Evolutionary conservation across 2,113 vertebrate species (phyloP).

Genomic region (Phasianus colchicus): DNA sequence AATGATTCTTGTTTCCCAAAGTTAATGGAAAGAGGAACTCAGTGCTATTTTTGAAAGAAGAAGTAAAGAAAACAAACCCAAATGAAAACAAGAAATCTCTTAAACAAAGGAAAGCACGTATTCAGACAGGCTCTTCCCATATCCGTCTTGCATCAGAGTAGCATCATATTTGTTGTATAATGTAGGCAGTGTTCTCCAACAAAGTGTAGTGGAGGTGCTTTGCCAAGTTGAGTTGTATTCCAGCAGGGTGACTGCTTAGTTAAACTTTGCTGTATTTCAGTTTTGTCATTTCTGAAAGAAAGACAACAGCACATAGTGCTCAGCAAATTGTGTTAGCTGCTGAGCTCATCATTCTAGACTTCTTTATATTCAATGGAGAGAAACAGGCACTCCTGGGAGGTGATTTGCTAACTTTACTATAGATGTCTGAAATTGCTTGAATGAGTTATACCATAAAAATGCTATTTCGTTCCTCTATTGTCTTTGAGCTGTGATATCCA

Average conservation of each 20-base stretch:
- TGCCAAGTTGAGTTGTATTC: not conserved
- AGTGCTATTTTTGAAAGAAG: not conserved
- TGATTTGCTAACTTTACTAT: not conserved
- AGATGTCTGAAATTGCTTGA: not conserved
- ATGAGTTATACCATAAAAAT: not conserved
- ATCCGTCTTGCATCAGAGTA: not conserved
- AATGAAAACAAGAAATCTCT: not conserved
- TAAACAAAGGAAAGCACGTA: not conserved
- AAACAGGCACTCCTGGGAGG: not conserved
- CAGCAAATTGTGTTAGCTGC: not conserved
- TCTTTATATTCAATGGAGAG: not conserved
- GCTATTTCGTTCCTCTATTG: not conserved
- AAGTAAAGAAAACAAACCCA: accelerated
- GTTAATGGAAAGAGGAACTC: not conserved
- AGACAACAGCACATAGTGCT: not conserved
- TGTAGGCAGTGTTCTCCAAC: accelerated
- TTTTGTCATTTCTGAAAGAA: not conserved
- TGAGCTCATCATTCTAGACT: not conserved
- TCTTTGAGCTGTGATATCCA: not conserved
- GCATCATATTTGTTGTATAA: not conserved
- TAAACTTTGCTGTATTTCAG: not conserved
- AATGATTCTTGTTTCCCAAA: conserved; percentile 31
- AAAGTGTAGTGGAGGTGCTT: not conserved
- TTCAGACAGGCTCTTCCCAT: not conserved
- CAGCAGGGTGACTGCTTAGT: not conserved